A percentile compares a stretch with the other conserved stretches of the same genome.
Evolutionary conservation across 35 echinoderm and acorn worm genomes (phyloP).

Genomic region (Strongylocentrotus purpuratus): DNA sequence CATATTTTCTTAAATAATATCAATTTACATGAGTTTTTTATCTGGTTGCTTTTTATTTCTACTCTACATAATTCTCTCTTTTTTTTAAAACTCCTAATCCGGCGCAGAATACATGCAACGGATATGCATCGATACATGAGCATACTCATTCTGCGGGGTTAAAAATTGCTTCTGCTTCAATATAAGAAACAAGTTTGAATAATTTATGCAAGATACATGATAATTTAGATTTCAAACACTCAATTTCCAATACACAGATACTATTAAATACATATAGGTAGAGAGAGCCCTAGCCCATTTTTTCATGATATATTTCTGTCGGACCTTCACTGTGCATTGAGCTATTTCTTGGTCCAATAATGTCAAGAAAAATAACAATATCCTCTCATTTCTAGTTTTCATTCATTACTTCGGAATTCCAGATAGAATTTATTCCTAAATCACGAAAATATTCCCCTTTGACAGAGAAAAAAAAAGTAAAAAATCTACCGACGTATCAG

Average conservation of each 20-base stretch:
- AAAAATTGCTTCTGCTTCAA: not conserved
- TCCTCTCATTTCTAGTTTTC: not conserved
- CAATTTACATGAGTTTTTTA: not conserved
- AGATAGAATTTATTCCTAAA: not conserved
- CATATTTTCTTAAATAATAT: constrained; percentile 14
- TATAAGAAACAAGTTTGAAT: not conserved
- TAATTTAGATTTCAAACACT: not conserved
- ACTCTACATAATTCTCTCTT: not conserved
- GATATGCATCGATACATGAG: not conserved
- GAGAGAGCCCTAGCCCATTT: not conserved
- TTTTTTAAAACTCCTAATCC: not conserved
- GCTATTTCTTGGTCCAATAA: not conserved
- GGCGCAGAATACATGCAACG: not conserved
- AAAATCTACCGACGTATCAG: not conserved
- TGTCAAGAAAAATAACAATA: not conserved
- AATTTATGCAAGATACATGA: constrained; percentile 13
- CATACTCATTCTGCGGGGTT: not conserved
- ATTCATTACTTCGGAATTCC: not conserved
- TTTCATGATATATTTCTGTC: not conserved
- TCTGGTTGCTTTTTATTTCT: not conserved
- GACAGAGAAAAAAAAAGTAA: no score
- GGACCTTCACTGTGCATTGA: not conserved
- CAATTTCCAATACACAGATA: not conserved
- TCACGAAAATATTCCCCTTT: not conserved
- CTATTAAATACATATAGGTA: not conserved